A percentile compares a stretch with the other conserved stretches of the same genome.
Evolutionary conservation across 2,888 invertebrate genomes (phyloP).

Genomic region (Tyria jacobaeae): DNA sequence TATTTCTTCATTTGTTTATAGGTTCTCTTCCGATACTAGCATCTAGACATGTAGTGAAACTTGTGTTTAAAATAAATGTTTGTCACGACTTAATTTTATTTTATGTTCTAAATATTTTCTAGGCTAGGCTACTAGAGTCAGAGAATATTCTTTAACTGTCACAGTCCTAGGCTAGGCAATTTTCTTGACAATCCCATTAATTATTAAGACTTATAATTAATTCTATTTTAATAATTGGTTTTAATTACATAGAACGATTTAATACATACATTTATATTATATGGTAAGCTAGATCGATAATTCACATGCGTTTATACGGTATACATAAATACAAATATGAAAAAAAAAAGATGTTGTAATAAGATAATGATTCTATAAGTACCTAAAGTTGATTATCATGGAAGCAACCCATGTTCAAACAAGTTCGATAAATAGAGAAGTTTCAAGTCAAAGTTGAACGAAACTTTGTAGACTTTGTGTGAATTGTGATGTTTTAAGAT

Average conservation of each 20-base stretch:
- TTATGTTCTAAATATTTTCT: neutral
- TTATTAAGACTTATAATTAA: neutral
- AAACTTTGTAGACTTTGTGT: constrained; percentile 33
- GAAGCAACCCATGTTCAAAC: constrained; percentile 25
- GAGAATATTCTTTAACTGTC: too few relatives aligned
- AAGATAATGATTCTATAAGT: constrained; percentile 17
- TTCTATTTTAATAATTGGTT: neutral
- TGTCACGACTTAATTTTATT: neutral
- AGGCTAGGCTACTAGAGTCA: too few relatives aligned
- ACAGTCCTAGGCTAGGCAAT: too few relatives aligned
- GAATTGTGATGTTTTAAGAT: constrained; percentile 18
- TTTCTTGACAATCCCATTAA: neutral
- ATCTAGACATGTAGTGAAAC: neutral
- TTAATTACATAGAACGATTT: neutral
- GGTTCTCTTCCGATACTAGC: neutral
- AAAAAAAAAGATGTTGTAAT: neutral
- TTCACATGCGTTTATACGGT: too few relatives aligned
- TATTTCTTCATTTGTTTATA: neutral
- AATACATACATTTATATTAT: neutral
- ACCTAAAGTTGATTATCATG: constrained; percentile 20
- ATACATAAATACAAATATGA: neutral
- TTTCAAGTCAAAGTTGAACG: constrained; percentile 27
- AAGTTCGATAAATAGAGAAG: constrained; percentile 32
- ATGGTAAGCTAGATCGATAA: neutral
- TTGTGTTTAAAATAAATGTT: neutral